Evolutionary conservation across 2,113 vertebrate genomes (phyloP).

Genomic region (Oxygymnocypris stewartii): DNA sequence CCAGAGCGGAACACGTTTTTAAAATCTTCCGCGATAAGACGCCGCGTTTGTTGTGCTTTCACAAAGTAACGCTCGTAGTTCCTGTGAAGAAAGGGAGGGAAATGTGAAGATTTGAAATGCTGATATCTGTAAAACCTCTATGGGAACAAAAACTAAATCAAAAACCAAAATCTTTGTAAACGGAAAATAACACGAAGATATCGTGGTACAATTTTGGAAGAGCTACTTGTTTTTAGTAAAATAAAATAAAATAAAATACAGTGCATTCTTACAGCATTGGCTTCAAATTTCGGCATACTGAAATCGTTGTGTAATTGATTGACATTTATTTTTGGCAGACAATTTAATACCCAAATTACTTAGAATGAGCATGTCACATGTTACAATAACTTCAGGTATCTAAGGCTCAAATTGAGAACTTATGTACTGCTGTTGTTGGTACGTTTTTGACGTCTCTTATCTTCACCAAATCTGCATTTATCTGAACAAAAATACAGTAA

Average conservation of each 20-base stretch:
- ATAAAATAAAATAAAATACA: background rate
- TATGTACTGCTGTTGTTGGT: too few species aligned
- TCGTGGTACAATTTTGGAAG: background rate
- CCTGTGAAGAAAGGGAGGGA: constrained; percentile 64
- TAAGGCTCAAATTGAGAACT: background rate
- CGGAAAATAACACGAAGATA: background rate
- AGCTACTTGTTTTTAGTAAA: background rate
- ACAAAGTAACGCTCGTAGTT: constrained; percentile 91
- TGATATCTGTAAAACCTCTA: background rate
- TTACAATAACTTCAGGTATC: background rate
- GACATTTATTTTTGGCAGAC: background rate
- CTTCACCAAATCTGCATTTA: background rate
- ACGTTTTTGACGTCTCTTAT: background rate
- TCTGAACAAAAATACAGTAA: background rate
- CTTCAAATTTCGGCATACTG: background rate
- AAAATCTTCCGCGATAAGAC: constrained; percentile 90
- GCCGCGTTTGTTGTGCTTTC: constrained; percentile 91
- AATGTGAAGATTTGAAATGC: background rate
- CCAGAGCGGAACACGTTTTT: constrained; percentile 80
- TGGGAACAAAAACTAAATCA: background rate
- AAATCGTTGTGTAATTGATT: background rate
- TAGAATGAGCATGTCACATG: background rate
- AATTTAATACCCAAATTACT: background rate
- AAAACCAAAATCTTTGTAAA: background rate
- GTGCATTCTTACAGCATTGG: background rate